phyloP scores from a whole-genome alignment of 2,797 vertebrate species.

The Enteromius viviparus region DNA sequence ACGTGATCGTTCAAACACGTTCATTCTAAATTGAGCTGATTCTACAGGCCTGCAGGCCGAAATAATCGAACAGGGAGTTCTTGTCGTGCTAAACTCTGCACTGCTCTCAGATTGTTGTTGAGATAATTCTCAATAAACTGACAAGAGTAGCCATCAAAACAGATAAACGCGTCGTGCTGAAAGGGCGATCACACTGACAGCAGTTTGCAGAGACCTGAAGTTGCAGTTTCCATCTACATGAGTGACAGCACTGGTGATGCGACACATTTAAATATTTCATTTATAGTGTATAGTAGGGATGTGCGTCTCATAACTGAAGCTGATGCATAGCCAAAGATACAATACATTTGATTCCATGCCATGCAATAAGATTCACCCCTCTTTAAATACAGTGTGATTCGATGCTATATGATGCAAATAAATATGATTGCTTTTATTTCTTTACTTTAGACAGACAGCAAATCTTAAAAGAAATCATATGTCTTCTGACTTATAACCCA shows the following conservation, averaged over 20 bases:
- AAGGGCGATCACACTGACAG: background rate
- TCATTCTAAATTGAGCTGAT: background rate
- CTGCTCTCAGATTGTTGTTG: conserved; percentile 2
- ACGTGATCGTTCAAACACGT: conserved; percentile 24
- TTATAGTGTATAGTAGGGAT: background rate
- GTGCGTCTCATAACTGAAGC: too few relatives aligned
- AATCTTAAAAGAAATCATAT: too few relatives aligned
- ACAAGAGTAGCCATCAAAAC: conserved; percentile 2
- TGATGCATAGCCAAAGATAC: too few relatives aligned
- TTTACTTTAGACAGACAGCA: too few relatives aligned
- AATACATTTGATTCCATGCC: too few relatives aligned
- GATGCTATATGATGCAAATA: too few relatives aligned
- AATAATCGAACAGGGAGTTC: conserved; percentile 11
- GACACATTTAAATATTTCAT: conserved; percentile 6
- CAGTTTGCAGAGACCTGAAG: background rate
- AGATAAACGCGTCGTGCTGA: background rate
- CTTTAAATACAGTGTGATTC: too few relatives aligned
- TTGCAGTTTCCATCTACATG: conserved; percentile 10
- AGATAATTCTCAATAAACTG: background rate
- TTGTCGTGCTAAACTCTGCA: background rate
- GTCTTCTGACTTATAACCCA: too few relatives aligned
- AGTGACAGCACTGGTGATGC: background rate
- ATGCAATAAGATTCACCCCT: too few relatives aligned
- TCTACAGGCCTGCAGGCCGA: background rate
- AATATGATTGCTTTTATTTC: too few relatives aligned